A percentile compares a stretch with the other conserved stretches of the same genome.
phyloP scores from a whole-genome alignment of 2,113 vertebrate genomes.

The Psittacula cyanocephala region DNA sequence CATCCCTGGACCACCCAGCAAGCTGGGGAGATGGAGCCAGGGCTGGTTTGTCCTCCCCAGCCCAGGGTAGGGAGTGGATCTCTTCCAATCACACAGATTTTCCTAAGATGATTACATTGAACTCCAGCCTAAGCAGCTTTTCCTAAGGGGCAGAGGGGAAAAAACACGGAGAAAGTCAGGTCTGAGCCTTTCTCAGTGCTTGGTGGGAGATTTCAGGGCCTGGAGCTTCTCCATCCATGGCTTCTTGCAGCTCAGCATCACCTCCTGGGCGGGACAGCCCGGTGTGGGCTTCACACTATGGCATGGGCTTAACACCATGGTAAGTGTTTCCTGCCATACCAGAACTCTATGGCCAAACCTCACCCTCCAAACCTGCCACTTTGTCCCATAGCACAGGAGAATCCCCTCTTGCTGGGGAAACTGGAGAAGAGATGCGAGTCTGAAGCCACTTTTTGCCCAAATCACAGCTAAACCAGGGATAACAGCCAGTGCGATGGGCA shows the following conservation, averaged over 20 bases:
- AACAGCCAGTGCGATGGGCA: background rate
- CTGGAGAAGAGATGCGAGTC: background rate
- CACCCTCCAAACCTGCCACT: background rate
- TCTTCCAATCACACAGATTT: background rate
- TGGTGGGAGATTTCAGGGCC: background rate
- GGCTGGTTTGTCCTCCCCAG: background rate
- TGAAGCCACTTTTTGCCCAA: background rate
- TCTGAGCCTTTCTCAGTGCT: background rate
- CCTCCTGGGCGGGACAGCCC: background rate
- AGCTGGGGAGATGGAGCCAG: background rate
- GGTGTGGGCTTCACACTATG: background rate
- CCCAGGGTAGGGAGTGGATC: rapidly evolving
- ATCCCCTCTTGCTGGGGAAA: rapidly evolving
- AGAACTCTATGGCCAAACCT: background rate
- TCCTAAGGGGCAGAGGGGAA: background rate
- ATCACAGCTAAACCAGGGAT: background rate
- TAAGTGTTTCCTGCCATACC: background rate
- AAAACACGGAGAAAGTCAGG: background rate
- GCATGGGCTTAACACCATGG: background rate
- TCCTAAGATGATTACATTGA: conserved; percentile 13
- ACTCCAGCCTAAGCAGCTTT: conserved; percentile 46
- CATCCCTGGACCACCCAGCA: rapidly evolving
- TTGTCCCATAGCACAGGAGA: background rate
- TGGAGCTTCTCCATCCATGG: rapidly evolving
- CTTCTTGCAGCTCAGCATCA: background rate